Evolutionary conservation across 2,797 vertebrate species (phyloP), one percentile per base, ranked within the genome.

Genomic region (Poeciliopsis gracilis): DNA sequence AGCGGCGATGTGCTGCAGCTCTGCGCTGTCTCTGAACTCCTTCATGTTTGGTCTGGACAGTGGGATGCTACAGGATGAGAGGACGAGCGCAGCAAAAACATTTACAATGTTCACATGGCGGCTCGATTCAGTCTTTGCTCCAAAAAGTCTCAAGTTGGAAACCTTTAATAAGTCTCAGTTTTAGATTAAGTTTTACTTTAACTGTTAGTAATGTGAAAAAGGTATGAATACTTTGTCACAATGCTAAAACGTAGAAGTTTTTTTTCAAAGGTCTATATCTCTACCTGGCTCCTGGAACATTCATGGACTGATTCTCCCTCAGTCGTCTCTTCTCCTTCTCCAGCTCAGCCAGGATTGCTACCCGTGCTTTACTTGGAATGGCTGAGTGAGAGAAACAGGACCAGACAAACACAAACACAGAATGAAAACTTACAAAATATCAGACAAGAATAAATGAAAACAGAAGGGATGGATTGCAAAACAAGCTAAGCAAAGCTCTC

Each of bases 1-100:
- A 46, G 98, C 97, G 66, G 97, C 97, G 0, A 99, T 98, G 83
- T 99, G 98, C 91, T 99, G 98, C 77, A 98, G 98, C 79, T 99
- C 98, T 0, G 97, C 97, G 0, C 97, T 97, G 81, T 99, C 98
- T 81, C 97, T 96, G 85, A 97, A 97, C 82, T 99, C 98, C 88
- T 96, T 98, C 69, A 97, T 92, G 0, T 94, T 93, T 0, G 97
- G 96, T 77, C 97, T 96, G 87, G 96, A 95, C 25, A 99, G 95
- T 0, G 97, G 95, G 72, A 98, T 96, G 88, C 97, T 99, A 15
- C 10, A 55, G 5, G 72, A 77, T 5, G 25, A 82, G 38, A 59
- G 13, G 30, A 69, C 25, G 20, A 1, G 18, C 15, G 20, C 18
- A 38, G 30, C 30, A 36, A 28, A 49, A 25, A 51, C 33, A 49